These are phyloP conservation scores for Scylla paramamosain DNA, from an alignment of 1,140 invertebrate genomes.

Conservation along the genomic window DNA sequence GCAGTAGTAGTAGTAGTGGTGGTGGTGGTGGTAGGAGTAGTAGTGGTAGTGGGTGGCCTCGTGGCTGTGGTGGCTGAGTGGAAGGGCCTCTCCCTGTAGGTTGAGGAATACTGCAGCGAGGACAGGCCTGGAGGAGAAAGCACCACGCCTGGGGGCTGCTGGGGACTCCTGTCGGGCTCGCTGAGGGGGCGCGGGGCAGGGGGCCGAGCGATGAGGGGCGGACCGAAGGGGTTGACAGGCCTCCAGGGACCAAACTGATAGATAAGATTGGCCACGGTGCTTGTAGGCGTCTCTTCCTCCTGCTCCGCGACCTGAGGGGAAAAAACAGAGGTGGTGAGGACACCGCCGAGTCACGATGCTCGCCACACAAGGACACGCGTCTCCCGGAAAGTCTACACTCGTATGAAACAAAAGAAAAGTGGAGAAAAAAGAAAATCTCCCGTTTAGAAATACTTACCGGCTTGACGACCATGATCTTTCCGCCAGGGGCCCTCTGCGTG, in stretches of 20 bases:
- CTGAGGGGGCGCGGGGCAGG: slow-evolving; percentile 8
- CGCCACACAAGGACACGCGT: background rate
- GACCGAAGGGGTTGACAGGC: slow-evolving; percentile 64
- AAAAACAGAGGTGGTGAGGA: background rate
- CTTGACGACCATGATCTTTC: slow-evolving; percentile 67
- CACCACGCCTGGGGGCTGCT: background rate
- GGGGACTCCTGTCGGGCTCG: background rate
- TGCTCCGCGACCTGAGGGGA: background rate
- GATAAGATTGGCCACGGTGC: slow-evolving; percentile 72
- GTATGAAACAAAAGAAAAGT: background rate
- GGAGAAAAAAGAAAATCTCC: background rate
- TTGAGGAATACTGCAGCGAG: background rate
- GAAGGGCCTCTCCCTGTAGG: background rate
- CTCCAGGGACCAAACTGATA: slow-evolving; percentile 74
- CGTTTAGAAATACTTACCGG: background rate
- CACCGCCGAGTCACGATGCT: background rate
- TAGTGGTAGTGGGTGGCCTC: slow-evolving; percentile 28
- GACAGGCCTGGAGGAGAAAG: background rate
- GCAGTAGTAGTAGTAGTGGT: slow-evolving; percentile 32
- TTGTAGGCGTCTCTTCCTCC: slow-evolving; percentile 32
- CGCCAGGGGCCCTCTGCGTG: slow-evolving; percentile 61
- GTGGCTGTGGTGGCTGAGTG: slow-evolving; percentile 5
- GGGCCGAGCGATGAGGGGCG: background rate
- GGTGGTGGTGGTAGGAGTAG: slow-evolving; percentile 38
- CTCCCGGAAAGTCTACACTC: background rate